Evolutionary conservation across 2,888 invertebrate species (phyloP).

Genomic region (Smittia aterrima): DNA sequence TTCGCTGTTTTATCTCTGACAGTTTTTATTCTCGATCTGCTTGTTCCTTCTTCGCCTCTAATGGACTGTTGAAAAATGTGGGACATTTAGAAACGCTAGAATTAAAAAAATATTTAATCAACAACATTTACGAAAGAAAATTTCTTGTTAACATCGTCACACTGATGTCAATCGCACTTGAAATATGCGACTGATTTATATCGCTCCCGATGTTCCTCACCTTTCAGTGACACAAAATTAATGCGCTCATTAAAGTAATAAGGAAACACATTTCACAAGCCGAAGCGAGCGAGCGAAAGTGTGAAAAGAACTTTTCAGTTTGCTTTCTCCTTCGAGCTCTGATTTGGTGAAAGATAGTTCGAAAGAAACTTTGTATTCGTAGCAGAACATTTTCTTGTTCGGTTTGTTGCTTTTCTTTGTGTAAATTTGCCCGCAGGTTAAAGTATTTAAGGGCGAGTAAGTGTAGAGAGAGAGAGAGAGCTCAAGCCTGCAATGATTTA

Average conservation of each 20-base stretch:
- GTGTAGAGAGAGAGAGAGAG: too few relatives aligned
- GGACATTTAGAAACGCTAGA: background rate
- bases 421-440: too few relatives aligned
- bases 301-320: background rate
- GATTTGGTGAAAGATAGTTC: too few relatives aligned
- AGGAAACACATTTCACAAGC: background rate
- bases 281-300: background rate
- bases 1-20: background rate
- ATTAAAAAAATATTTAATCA: slow-evolving; percentile 5
- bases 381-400: too few relatives aligned
- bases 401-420: too few relatives aligned
- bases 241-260: slow-evolving; percentile 22
- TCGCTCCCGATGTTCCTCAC: slow-evolving; percentile 4
- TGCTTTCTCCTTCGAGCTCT: background rate
- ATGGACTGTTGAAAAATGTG: slow-evolving; percentile 7
- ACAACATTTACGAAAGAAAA: background rate
- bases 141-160: slow-evolving; percentile 16
- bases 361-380: too few relatives aligned
- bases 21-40: background rate
- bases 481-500: too few relatives aligned
- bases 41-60: background rate
- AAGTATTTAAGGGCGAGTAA: too few relatives aligned
- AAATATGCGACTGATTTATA: background rate
- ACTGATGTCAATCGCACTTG: slow-evolving; percentile 6
- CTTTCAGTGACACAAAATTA: slow-evolving; percentile 11